Evolutionary conservation across 2,888 invertebrate species (phyloP), one percentile per base, ranked within the genome.

Genomic region (Drosophila nigritarsus): DNA sequence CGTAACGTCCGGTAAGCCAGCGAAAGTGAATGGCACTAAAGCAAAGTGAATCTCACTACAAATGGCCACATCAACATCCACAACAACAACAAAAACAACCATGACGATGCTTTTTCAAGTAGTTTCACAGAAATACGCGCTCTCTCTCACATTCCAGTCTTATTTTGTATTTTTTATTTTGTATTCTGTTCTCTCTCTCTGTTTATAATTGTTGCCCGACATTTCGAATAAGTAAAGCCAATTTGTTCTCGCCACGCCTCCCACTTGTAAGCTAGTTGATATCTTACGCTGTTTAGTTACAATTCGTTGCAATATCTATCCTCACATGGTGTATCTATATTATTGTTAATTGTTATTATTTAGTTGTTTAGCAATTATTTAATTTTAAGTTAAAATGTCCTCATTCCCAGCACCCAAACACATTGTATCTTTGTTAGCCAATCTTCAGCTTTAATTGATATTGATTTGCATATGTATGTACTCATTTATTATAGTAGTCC

Each of bases 1-100:
- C 86, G 93, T 93, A 63, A 92, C 93, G 80, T 93, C 93, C 83
- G 93, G 93, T 93, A 93, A 93, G 92, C 90, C 89, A 82, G 77
- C 78, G 51, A 80, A 80, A 76, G 61, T 78, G 68, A 91, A 91
- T 82, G 90, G 90, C 83, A 91, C 91, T 85, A 88, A 90, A 83
- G 82, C 90, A 78, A 66, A 80, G 75, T 80, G 84, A 84, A 83
- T 76, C 80, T 85, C 80, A 56, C 67, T 32, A 61, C 27, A 60
- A 54, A 49, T 29, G 29, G 15, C 40, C 9, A 40, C 32, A 24
- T n/a, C 38, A 53, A 18, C 54, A 27, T 11, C 32, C 42, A 45
- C 30, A 32, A 36, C 32, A 59, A 45, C 32, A 42, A 56, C 30
- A 24, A 34, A 24, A 45, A 78, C 66, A 74, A 78, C 76, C 80